Evolutionary conservation across 1,140 invertebrate genomes (phyloP), one percentile per base, ranked within the genome.

Genomic region (Drosophila asahinai): DNA sequence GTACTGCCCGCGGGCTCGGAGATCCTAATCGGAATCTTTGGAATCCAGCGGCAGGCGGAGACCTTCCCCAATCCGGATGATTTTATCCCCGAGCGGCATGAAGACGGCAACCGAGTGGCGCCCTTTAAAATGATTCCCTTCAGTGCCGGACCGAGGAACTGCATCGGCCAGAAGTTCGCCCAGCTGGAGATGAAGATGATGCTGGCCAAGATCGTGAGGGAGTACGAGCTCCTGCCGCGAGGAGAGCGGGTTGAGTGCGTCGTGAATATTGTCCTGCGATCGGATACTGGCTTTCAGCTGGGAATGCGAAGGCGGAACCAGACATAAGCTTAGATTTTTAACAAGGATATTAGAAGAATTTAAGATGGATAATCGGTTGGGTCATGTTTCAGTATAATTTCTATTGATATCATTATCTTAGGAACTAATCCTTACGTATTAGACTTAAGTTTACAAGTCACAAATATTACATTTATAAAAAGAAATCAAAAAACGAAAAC

Each of bases 101-200:
- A 82, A 67, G 38, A 93, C 66, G 48, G 76, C 1, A 65, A 83
- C 19, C 82, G 83, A n/a, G 78, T 93, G 15, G 92, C 94, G 25
- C 93, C 93, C 19, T 95, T 93, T 71, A 91, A 93, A 3, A 96
- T 95, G 80, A 93, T 96, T n/a, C 95, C 96, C 5, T 97, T 97
- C 74, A 96, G 95, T 79, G 96, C 95, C 7, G 96, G 96, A 12
- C 94, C 94, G 1, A 93, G 96, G 52, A 96, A 96, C 82, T 97
- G 96, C 79, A 95, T 96, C 30, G 96, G 96, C 1, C 91, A 92
- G 59, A 93, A 91, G 63, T 93, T 92, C 36, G 91, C 92, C 14
- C 80, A 80, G 60, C 60, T 93, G 45, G 89, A 93, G 71, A 92
- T 93, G 80, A 93, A 93, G 58, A 80, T 77, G 57, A 49, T 91